Evolutionary conservation across 2,888 invertebrate species (phyloP).

Genomic region (Caenorhabditis wallacei): DNA sequence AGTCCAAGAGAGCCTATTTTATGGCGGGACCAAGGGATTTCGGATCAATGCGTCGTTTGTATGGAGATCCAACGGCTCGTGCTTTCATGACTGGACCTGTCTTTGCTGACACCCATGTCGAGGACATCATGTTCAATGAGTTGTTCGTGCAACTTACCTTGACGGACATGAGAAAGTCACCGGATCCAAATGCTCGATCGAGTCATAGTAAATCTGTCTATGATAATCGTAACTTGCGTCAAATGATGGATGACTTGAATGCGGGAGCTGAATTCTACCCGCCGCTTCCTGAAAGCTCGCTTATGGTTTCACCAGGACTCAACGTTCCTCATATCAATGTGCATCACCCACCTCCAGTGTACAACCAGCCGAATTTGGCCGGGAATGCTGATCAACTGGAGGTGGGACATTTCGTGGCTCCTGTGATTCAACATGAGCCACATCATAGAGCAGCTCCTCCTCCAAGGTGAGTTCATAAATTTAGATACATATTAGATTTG

Average conservation of each 20-base stretch:
- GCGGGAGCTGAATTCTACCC: too few species aligned
- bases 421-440: background rate
- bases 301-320: too few species aligned
- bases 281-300: too few species aligned
- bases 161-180: too few species aligned
- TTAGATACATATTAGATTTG: background rate
- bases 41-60: background rate
- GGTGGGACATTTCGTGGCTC: background rate
- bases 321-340: too few species aligned
- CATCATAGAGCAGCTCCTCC: background rate
- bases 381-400: background rate
- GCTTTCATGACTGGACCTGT: background rate
- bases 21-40: background rate
- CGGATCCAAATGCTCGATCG: too few species aligned
- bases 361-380: too few species aligned
- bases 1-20: background rate
- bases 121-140: background rate
- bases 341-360: too few species aligned
- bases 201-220: too few species aligned
- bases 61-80: background rate
- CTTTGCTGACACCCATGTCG: background rate
- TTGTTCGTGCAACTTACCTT: background rate
- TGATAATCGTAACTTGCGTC: too few species aligned
- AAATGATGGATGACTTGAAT: too few species aligned
- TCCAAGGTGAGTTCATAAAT: background rate